These are phyloP conservation scores for Moxostoma hubbsi DNA, from an alignment of 2,797 vertebrate species.

Conservation along the genomic window DNA sequence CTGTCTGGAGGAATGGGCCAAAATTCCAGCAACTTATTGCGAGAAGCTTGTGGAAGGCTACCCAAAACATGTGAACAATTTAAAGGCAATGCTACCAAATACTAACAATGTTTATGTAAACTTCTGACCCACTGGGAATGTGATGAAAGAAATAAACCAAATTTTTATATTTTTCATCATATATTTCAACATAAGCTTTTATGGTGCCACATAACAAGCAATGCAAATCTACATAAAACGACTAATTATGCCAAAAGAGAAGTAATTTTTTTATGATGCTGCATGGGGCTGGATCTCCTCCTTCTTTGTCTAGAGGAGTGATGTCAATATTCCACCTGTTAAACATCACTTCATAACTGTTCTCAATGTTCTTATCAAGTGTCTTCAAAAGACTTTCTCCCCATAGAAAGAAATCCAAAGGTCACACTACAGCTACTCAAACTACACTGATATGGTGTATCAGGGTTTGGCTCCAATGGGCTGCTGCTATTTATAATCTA, in stretches of 20 bases:
- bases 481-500: background rate
- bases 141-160: background rate
- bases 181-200: too few relatives aligned
- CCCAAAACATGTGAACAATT: too few relatives aligned
- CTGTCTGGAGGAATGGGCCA: too few relatives aligned
- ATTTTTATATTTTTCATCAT: background rate
- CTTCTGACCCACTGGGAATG: too few relatives aligned
- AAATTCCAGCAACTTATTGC: too few relatives aligned
- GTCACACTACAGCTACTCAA: conserved; percentile 1
- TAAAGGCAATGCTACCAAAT: too few relatives aligned
- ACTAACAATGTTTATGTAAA: too few relatives aligned
- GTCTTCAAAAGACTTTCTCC: conserved; percentile 93
- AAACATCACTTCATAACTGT: conserved; percentile 87
- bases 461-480: background rate
- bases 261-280: conserved; percentile 95
- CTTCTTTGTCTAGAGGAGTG: conserved; percentile 88
- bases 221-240: too few relatives aligned
- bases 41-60: too few relatives aligned
- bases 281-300: conserved; percentile 94
- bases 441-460: background rate
- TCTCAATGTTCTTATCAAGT: conserved; percentile 85
- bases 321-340: conserved; percentile 95
- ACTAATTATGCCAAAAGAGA: conserved; percentile 96
- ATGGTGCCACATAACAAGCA: too few relatives aligned
- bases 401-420: conserved; percentile 82